Conservation (phyloP, 2,888 invertebrate species). For the Morinoia aosen region DNA sequence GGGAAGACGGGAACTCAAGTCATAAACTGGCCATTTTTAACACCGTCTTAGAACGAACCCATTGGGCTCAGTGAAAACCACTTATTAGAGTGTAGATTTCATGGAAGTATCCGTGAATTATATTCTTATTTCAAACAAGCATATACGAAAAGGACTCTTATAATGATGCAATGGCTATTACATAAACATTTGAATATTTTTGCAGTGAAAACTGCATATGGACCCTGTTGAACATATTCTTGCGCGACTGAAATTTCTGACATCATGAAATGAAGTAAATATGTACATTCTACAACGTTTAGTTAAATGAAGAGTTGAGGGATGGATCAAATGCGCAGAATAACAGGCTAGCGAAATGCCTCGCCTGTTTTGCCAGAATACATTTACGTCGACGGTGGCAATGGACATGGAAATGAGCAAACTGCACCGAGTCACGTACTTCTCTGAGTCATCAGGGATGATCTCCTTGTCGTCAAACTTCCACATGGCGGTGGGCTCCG, state of each 20-base stretch:
- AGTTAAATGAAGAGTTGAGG: too few species aligned
- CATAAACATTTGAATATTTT: too few species aligned
- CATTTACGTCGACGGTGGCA: not conserved
- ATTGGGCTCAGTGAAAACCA: too few species aligned
- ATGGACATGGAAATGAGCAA: not conserved
- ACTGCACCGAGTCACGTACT: constrained; percentile 65
- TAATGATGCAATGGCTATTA: not conserved
- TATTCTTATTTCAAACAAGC: not conserved
- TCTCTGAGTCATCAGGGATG: constrained; percentile 75
- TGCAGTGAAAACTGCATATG: not conserved
- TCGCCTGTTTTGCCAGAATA: too few species aligned
- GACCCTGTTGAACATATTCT: not conserved
- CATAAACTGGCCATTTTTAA: too few species aligned
- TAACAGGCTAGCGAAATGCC: too few species aligned
- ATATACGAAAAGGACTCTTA: not conserved
- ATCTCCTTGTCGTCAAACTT: constrained; percentile 83
- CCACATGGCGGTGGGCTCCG: constrained; percentile 95
- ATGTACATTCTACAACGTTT: not conserved
- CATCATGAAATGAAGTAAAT: not conserved
- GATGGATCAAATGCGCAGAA: not conserved
- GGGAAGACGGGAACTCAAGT: too few species aligned
- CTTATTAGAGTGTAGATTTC: not conserved
- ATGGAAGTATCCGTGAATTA: not conserved
- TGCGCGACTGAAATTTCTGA: not conserved
- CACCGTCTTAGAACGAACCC: too few species aligned